Evolutionary conservation across 1,140 invertebrate species (phyloP), one percentile per base, ranked within the genome.

Genomic region (Stegodyphus dumicola): DNA sequence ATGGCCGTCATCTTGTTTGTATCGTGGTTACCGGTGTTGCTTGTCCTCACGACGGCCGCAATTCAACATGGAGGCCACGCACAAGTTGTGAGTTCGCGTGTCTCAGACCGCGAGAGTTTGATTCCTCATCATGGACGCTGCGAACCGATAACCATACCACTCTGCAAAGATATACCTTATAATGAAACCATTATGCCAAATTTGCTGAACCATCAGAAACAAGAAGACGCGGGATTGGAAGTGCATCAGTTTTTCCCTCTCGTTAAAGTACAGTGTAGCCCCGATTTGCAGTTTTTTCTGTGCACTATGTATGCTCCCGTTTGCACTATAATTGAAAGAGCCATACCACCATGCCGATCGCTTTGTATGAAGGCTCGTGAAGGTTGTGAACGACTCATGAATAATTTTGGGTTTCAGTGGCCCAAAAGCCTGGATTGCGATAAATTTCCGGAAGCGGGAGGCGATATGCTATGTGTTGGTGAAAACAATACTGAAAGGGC

Each of bases 151-250:
- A 97, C 94, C 6, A 96, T 99, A 84, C 95, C 95, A 11, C 93
- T 98, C 88, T 99, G 98, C 91, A 94, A 94, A 90, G 95, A 98
- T 89, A 95, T 99, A 78, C 93, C 93, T 54, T 99, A 99, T 91
- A 99, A 99, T 90, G 93, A 95, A 91, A 99, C 98, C 0, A 98
- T 98, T 81, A 97, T 98, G 94, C 98, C 97, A 6, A 99, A 99
- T 91, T 89, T 98, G 54, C 91, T 99, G 87, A 95, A 96, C 77
- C 98, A 99, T 89, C 94, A 94, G 76, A 97, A 95, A 88, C 97
- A 99, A 91, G 96, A 98, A 88, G 97, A 99, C 88, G 98, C 98
- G 18, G 97, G 95, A 2, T 91, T 95, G 75, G 97, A 99, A 88
- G 94, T 99, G 0, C 95, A 98, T 90, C 95, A 97, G 89, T 99